These are phyloP conservation scores for Cancer borealis DNA, from an alignment of 2,888 invertebrate genomes.

Conservation along the genomic window DNA sequence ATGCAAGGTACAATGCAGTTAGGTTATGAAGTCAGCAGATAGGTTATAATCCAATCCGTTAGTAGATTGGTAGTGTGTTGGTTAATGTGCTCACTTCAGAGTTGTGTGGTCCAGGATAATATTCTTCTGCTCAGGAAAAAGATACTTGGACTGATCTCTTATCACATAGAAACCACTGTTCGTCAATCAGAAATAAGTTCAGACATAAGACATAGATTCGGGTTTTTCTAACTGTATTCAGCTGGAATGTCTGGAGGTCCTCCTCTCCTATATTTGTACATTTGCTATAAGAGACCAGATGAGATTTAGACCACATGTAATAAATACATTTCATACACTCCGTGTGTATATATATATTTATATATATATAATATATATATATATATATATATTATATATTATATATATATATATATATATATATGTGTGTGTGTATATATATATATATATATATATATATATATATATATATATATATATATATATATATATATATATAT, in stretches of 20 bases:
- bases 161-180: background rate
- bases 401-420: constrained; percentile 39
- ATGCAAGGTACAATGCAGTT: constrained; percentile 27
- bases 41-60: background rate
- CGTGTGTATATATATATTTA: background rate
- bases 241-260: background rate
- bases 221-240: background rate
- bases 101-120: background rate
- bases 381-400: background rate
- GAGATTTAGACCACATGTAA: background rate
- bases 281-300: background rate
- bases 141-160: background rate
- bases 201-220: background rate
- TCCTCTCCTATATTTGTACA: background rate
- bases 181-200: background rate
- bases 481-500: constrained; percentile 35
- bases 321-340: background rate
- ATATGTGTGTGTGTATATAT: constrained; percentile 36
- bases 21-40: background rate
- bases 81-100: background rate
- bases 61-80: background rate
- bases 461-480: constrained; percentile 55
- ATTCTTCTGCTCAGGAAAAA: background rate
- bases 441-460: constrained; percentile 50
- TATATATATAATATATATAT: constrained; percentile 44